Percentiles rank a stretch among this genome's conserved stretches.
Evolutionary conservation across 2,888 invertebrate species (phyloP).

Genomic region (Acanthosepion pharaonis): DNA sequence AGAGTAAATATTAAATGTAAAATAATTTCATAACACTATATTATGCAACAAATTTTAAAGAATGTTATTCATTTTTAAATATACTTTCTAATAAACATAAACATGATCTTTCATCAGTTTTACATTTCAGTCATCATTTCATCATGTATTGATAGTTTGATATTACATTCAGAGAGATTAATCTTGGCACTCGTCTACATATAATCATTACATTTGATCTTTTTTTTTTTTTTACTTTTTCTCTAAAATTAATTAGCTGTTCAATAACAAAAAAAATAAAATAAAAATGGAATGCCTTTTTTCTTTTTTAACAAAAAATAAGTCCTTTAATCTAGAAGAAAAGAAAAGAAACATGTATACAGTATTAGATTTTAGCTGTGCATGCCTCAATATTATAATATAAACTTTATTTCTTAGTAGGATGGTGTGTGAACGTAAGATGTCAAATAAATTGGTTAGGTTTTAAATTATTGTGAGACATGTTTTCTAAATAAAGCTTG

Average conservation of each 20-base stretch:
- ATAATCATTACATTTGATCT: not conserved
- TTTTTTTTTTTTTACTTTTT: not conserved
- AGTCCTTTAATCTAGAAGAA: not conserved
- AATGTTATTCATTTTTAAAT: not conserved
- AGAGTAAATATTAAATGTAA: not conserved
- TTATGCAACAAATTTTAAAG: not conserved
- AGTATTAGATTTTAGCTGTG: not conserved
- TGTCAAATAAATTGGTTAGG: not conserved
- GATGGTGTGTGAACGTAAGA: not conserved
- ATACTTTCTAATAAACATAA: not conserved
- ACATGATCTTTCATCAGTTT: not conserved
- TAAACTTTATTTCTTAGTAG: not conserved
- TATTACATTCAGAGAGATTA: not conserved
- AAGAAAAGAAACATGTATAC: not conserved
- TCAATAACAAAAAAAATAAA: too few species aligned
- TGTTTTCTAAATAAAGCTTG: too few species aligned
- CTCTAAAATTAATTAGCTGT: too few species aligned
- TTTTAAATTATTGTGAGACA: too few species aligned
- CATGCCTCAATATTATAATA: not conserved
- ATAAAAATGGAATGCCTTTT: too few species aligned
- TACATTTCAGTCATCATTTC: not conserved
- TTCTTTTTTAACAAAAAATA: not conserved
- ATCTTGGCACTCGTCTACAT: not conserved
- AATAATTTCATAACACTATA: not conserved
- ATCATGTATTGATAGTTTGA: not conserved